Conservation (phyloP, 2,113 vertebrate species). For the Probosciger aterrimus region DNA sequence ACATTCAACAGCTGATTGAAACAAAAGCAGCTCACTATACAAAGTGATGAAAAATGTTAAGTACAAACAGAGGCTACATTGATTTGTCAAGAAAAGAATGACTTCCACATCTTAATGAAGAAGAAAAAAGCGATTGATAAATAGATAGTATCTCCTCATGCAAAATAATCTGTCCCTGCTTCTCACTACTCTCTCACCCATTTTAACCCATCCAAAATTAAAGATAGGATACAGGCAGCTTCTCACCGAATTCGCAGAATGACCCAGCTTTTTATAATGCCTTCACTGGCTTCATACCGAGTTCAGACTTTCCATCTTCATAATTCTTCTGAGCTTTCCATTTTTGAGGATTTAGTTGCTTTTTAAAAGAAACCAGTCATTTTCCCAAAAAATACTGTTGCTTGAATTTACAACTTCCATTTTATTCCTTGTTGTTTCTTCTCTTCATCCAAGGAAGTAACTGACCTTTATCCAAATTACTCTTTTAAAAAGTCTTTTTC, state of each 20-base stretch:
- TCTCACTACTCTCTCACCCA: background rate
- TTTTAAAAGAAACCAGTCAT: background rate
- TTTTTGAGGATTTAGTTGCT: background rate
- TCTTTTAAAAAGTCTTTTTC: background rate
- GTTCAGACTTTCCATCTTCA: background rate
- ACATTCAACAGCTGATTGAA: background rate
- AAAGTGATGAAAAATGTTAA: background rate
- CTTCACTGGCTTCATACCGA: background rate
- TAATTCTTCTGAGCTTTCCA: background rate
- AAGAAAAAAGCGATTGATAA: background rate
- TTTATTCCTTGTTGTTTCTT: background rate
- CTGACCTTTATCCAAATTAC: background rate
- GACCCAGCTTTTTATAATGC: background rate
- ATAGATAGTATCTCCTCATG: background rate
- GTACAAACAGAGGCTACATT: background rate
- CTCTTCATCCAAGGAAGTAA: background rate
- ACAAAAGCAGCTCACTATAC: background rate
- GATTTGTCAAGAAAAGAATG: background rate
- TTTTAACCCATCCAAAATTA: background rate
- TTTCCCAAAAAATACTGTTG: background rate
- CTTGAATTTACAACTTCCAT: background rate
- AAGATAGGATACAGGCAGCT: background rate
- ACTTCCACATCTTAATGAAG: background rate
- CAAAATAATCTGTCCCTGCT: background rate
- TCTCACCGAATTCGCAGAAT: background rate